Evolutionary conservation across 2,888 invertebrate species (phyloP), one percentile per base, ranked within the genome.

Genomic region (Mellilla xanthometata): DNA sequence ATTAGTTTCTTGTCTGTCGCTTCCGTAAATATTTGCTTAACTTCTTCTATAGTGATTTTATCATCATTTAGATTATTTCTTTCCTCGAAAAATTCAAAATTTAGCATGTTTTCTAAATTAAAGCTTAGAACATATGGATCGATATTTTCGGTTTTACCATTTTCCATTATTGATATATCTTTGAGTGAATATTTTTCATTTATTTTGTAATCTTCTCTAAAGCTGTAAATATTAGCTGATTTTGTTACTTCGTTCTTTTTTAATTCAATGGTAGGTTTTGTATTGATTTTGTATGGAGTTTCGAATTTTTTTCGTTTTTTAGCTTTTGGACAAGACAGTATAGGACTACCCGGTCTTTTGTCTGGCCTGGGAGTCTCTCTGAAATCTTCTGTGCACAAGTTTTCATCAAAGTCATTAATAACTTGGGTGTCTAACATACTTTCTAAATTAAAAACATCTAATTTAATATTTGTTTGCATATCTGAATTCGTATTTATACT

Each of bases 1-100:
- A 96, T 73, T 19, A 96, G 79, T 54, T 87, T 89, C 0, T 90
- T 90, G 68, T 95, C 93, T 0, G 96, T 93, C n/a, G 69, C 65
- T 30, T 67, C 65, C 7, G 62, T n/a, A 44, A 91, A 81, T 10
- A 70, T 49, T 3, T 72, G 58, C 62, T 83, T 83, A 19, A 90
- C 11, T 22, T 61, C 55, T 34, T 70, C 56, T 24, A 65, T 56
- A 8, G 57, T 60, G 29, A 80, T 55, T 50, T 27, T 60, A 0
- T 31, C 51, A 9, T 65, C 31, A 1, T 63, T 63, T 1, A 83
- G 10, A 26, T 79, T 73, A 49, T 85, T 88, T 65, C 85, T 70
- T 7, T 32, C 7, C 2, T 33, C 28, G 5, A 4, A 3, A 34
- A 71, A 68, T 15, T 74, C 56, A 7, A 85, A 80, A 35, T 72